Evolutionary conservation across 2,797 vertebrate genomes (phyloP).

Genomic region (Telmatherina bonti): DNA sequence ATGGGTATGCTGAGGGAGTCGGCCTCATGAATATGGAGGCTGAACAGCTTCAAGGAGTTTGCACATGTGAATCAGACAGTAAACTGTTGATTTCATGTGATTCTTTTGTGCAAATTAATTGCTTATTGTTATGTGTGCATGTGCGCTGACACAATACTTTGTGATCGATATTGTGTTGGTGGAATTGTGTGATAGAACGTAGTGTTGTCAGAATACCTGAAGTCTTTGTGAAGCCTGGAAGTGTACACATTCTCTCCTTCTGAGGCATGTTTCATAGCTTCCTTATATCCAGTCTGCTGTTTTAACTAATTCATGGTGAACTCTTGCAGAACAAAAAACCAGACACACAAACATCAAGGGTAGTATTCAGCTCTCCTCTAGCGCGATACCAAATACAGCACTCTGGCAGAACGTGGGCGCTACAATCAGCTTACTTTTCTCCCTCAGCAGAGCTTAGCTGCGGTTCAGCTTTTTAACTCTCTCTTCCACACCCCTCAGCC

Average conservation of each 20-base stretch:
- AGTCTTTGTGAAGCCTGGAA: conserved; percentile 73
- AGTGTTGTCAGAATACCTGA: conserved; percentile 70
- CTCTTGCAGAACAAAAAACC: conserved; percentile 80
- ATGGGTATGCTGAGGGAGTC: conserved; percentile 69
- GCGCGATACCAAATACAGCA: conserved; percentile 71
- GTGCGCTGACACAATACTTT: conserved; percentile 62
- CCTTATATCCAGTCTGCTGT: conserved; percentile 76
- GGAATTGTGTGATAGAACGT: conserved; percentile 70
- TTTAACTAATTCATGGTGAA: conserved; percentile 83
- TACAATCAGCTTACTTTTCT: conserved; percentile 61
- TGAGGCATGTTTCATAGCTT: conserved; percentile 76
- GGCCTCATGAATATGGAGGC: conserved; percentile 81
- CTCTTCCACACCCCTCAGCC: conserved; percentile 51
- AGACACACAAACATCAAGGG: conserved; percentile 81
- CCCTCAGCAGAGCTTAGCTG: conserved; percentile 69
- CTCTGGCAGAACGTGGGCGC: conserved; percentile 72
- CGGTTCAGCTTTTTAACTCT: conserved; percentile 65
- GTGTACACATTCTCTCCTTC: conserved; percentile 75
- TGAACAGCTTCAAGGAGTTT: conserved; percentile 79
- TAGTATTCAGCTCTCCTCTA: conserved; percentile 74
- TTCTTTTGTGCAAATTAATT: conserved; percentile 77
- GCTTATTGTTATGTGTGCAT: conserved; percentile 60
- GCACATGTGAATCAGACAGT: conserved; percentile 64
- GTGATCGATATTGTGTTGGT: conserved; percentile 76
- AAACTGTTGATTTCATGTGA: conserved; percentile 63